phyloP scores from a whole-genome alignment of 2,797 vertebrate genomes.

The Acanthiza pusilla region DNA sequence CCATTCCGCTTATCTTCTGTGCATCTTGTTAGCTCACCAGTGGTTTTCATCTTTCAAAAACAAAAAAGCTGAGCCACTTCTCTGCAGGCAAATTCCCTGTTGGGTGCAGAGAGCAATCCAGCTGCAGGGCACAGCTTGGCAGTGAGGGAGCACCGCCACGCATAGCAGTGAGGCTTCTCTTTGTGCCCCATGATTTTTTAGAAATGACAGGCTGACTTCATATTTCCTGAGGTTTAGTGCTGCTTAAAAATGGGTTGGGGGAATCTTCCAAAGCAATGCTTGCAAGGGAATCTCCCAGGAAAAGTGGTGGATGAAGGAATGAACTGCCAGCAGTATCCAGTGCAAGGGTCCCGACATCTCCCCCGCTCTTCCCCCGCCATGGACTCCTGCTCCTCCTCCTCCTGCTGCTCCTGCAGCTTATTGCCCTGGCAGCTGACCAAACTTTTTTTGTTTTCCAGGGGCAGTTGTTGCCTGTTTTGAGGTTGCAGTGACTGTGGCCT shows the following conservation, averaged over 20 bases:
- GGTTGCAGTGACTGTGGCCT: background rate
- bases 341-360: fast-evolving
- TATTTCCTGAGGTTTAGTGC: background rate
- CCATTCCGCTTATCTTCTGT: background rate
- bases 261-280: background rate
- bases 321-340: background rate
- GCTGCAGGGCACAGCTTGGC: background rate
- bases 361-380: background rate
- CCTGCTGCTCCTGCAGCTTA: background rate
- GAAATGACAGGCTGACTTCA: background rate
- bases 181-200: background rate
- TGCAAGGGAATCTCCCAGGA: background rate
- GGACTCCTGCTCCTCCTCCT: background rate
- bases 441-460: background rate
- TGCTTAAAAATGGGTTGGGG: background rate
- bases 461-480: background rate
- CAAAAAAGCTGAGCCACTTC: background rate
- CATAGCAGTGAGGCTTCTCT: fast-evolving
- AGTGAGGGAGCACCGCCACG: too few species aligned
- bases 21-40: background rate
- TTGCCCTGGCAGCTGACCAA: background rate
- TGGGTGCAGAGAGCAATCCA: background rate
- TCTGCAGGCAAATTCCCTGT: background rate
- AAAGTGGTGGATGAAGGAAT: background rate
- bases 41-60: background rate